Evolutionary conservation across 1,140 invertebrate species (phyloP).

Genomic region (Arion vulgaris): DNA sequence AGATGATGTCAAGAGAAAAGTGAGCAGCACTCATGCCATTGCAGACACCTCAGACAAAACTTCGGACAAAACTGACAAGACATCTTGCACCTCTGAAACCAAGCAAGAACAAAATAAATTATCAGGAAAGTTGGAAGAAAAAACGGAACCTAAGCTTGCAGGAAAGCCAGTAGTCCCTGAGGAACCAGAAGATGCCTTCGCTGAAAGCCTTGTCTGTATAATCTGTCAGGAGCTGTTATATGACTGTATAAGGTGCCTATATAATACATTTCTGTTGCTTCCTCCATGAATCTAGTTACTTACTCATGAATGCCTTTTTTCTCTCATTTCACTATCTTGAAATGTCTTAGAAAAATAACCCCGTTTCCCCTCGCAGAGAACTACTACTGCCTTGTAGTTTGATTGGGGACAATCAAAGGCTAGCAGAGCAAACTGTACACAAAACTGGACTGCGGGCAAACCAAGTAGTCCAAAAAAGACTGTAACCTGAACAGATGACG

Average conservation of each 20-base stretch:
- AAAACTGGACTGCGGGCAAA: no score
- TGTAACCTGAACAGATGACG: no score
- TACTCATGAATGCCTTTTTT: no score
- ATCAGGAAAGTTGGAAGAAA: background rate
- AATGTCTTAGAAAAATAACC: no score
- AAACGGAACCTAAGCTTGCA: background rate
- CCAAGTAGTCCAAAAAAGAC: no score
- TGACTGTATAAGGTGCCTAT: slow-evolving; percentile 68
- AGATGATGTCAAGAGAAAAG: background rate
- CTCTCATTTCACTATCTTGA: no score
- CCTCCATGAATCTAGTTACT: no score
- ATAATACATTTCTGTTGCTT: background rate
- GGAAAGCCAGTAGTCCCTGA: background rate
- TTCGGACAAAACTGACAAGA: background rate
- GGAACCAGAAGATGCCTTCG: slow-evolving; percentile 58
- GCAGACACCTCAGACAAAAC: background rate
- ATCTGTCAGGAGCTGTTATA: slow-evolving; percentile 71
- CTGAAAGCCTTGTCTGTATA: slow-evolving; percentile 64
- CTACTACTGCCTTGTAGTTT: no score
- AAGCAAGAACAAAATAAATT: background rate
- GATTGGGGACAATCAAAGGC: no score
- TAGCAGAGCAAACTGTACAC: no score
- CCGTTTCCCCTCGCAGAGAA: no score
- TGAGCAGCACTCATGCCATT: background rate
- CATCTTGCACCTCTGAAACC: background rate